Percentiles rank a stretch among this genome's conserved stretches.
phyloP scores from a whole-genome alignment of 2,888 invertebrate genomes.

The Taenaris catops region DNA sequence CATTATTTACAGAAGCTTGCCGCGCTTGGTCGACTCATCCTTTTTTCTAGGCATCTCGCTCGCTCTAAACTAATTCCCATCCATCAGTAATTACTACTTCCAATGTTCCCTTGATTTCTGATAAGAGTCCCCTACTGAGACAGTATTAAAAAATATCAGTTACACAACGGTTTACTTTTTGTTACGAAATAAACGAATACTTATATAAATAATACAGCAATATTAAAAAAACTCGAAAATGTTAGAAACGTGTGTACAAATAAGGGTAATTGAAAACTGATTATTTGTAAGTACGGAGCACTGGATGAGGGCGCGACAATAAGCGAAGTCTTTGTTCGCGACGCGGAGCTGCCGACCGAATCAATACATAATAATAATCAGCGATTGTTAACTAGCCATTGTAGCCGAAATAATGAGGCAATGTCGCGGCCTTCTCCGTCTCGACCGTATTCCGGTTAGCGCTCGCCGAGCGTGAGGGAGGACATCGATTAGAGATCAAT shows the following conservation, averaged over 20 bases:
- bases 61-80: constrained; percentile 31
- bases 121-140: constrained; percentile 49
- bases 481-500: constrained; percentile 48
- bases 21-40: constrained; percentile 43
- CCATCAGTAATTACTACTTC: constrained; percentile 35
- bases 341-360: constrained; percentile 41
- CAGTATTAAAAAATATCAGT: constrained; percentile 33
- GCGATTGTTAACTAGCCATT: constrained; percentile 57
- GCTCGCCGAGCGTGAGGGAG: constrained; percentile 47
- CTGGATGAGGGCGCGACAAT: constrained; percentile 48
- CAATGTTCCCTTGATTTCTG: constrained; percentile 41
- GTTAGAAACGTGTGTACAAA: constrained; percentile 37
- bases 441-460: constrained; percentile 46
- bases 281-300: constrained; percentile 36
- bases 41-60: constrained; percentile 32
- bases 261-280: constrained; percentile 55
- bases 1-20: constrained; percentile 73
- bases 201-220: constrained; percentile 33
- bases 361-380: constrained; percentile 59
- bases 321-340: constrained; percentile 37
- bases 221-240: constrained; percentile 38
- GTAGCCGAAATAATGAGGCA: constrained; percentile 55
- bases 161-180: constrained; percentile 29
- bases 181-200: constrained; percentile 29
- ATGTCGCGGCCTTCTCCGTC: constrained; percentile 57